Evolutionary conservation across 2,113 vertebrate genomes (phyloP).

Genomic region (Anas platyrhynchos): DNA sequence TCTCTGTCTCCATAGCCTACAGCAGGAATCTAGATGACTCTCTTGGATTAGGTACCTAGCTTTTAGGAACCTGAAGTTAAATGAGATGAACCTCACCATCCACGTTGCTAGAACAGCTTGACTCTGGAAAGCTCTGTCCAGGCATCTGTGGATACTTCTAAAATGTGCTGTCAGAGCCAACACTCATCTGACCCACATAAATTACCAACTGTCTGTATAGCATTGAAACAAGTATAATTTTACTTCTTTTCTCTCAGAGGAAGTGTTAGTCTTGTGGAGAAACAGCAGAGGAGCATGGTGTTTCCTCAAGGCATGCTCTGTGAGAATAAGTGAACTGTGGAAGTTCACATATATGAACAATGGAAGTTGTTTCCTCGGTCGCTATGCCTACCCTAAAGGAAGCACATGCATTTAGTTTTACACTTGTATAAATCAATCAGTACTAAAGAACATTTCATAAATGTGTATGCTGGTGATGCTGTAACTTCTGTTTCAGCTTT

Average conservation of each 20-base stretch:
- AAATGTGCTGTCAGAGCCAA: not conserved
- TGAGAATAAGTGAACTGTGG: not conserved
- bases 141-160: not conserved
- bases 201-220: not conserved
- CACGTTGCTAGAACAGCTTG: not conserved
- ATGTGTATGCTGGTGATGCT: not conserved
- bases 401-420: not conserved
- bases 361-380: not conserved
- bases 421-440: not conserved
- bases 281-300: not conserved
- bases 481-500: slow-evolving; percentile 34
- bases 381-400: not conserved
- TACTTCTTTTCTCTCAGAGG: not conserved
- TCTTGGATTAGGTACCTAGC: not conserved
- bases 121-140: not conserved
- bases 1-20: not conserved
- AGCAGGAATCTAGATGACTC: not conserved
- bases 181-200: not conserved
- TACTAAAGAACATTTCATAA: not conserved
- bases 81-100: not conserved
- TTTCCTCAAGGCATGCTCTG: slow-evolving; percentile 2
- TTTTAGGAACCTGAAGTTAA: not conserved
- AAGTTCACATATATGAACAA: not conserved
- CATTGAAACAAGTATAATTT: not conserved
- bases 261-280: not conserved